Evolutionary conservation across 2,888 invertebrate genomes (phyloP).

Genomic region (Caenorhabditis japonica): DNA sequence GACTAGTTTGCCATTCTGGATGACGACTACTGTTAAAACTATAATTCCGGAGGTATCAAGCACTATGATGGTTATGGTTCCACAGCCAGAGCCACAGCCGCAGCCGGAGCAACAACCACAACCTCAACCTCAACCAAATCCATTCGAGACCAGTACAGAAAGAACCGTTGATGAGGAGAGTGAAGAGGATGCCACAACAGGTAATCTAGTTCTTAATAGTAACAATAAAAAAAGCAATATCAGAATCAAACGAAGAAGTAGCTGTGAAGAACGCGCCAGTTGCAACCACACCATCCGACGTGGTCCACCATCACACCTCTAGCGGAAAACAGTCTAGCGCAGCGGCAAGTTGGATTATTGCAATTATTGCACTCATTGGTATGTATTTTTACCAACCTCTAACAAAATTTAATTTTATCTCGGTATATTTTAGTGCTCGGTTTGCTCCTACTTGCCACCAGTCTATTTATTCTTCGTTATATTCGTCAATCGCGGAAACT

Average conservation of each 20-base stretch:
- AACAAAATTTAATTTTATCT: neutral
- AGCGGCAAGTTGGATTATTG: constrained; percentile 63
- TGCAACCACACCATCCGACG: constrained; percentile 33
- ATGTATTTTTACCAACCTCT: neutral
- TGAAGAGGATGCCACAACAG: constrained; percentile 39
- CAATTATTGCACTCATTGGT: constrained; percentile 66
- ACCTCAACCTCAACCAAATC: too few species aligned
- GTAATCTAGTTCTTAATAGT: too few species aligned
- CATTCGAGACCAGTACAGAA: constrained; percentile 39
- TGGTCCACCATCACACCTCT: constrained; percentile 40
- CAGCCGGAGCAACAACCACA: too few species aligned
- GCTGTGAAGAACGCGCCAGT: constrained; percentile 15
- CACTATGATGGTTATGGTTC: constrained; percentile 14
- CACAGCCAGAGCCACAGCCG: constrained; percentile 26
- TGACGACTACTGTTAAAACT: constrained; percentile 50
- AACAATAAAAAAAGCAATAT: neutral
- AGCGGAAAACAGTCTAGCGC: constrained; percentile 53
- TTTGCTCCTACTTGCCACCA: constrained; percentile 59
- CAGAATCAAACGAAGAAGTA: constrained; percentile 36
- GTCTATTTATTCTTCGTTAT: constrained; percentile 68
- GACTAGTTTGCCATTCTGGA: constrained; percentile 63
- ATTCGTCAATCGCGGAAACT: constrained; percentile 67
- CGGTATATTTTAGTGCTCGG: constrained; percentile 67
- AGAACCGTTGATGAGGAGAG: constrained; percentile 22
- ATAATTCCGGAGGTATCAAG: constrained; percentile 9